Percentiles rank a stretch among this genome's conserved stretches.
Evolutionary conservation across 2,113 vertebrate species (phyloP).

Genomic region (Varanus komodoensis): DNA sequence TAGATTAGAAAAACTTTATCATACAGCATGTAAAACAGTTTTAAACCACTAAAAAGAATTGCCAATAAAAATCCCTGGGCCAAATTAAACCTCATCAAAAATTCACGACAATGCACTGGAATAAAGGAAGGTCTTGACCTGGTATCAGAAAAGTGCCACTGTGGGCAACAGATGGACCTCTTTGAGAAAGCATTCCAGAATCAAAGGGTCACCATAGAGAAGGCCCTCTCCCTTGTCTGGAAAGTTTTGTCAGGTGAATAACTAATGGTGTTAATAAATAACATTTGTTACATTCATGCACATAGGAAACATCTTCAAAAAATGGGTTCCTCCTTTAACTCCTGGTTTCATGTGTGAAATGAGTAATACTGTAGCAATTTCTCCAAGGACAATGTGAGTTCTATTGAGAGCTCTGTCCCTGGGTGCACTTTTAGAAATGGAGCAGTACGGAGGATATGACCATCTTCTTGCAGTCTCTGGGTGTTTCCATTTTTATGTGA

Average conservation of each 20-base stretch:
- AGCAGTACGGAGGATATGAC: not conserved
- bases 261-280: not conserved
- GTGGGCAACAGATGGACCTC: no score
- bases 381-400: not conserved
- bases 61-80: no score
- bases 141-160: no score
- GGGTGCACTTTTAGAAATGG: not conserved
- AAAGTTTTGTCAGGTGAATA: not conserved
- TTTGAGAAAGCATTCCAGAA: no score
- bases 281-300: not conserved
- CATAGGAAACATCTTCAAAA: not conserved
- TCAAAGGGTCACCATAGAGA: no score
- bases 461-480: not conserved
- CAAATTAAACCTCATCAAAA: no score
- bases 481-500: not conserved
- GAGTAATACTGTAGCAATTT: not conserved
- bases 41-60: no score
- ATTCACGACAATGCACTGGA: no score
- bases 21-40: no score
- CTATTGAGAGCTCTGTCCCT: not conserved
- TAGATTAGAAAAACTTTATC: no score
- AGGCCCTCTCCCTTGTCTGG: no score
- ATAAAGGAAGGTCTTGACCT: no score
- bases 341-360: not conserved
- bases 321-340: not conserved